A percentile compares a stretch with the other conserved stretches of the same genome.
These are phyloP conservation scores for Orcinus orca DNA, from an alignment of 2,113 vertebrate species.

Conservation along the genomic window DNA sequence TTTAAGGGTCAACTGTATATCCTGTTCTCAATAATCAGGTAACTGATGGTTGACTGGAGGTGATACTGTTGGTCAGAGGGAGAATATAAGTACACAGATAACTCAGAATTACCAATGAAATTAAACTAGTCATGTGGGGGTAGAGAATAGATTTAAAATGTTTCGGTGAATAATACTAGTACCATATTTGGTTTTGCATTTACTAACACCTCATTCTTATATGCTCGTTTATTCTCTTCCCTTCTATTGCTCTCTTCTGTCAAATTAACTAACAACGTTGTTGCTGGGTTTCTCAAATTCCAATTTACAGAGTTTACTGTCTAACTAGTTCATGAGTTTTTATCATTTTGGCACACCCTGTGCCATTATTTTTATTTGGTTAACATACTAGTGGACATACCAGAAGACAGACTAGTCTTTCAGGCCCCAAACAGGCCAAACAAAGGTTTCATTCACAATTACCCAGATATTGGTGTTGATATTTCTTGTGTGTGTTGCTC, in stretches of 20 bases:
- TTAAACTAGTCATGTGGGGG: neutral
- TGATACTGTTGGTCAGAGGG: neutral
- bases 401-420: neutral
- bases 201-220: neutral
- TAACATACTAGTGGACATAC: neutral
- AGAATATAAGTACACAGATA: neutral
- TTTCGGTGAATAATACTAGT: neutral
- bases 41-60: neutral
- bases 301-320: neutral
- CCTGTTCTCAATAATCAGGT: neutral
- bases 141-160: neutral
- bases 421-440: neutral
- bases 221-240: neutral
- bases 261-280: neutral
- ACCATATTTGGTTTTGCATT: neutral
- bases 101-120: neutral
- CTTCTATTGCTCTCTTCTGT: neutral
- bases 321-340: slow-evolving; percentile 4
- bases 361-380: slow-evolving; percentile 10
- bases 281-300: neutral
- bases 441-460: slow-evolving; percentile 9
- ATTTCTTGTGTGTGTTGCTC: neutral
- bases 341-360: neutral
- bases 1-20: too few species aligned
- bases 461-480: neutral